phyloP scores from a whole-genome alignment of 2,113 vertebrate species.

The Nibea coibor region DNA sequence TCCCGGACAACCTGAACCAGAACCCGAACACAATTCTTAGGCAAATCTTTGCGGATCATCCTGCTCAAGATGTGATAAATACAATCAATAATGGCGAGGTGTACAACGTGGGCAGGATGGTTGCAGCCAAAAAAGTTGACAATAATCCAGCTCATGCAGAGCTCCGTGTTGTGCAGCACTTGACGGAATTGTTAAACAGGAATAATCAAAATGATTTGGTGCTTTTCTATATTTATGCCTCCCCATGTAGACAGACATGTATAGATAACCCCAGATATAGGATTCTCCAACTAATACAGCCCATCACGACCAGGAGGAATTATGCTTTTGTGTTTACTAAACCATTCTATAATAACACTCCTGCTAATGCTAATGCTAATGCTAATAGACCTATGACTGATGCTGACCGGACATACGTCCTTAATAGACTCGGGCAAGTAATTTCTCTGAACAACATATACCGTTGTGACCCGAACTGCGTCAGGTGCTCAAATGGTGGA shows the following conservation, averaged over 20 bases:
- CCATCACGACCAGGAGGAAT: rapidly evolving
- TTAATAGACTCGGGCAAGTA: too few species aligned
- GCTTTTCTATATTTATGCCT: slow-evolving; percentile 14
- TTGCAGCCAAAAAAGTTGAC: not conserved
- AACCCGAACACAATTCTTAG: rapidly evolving
- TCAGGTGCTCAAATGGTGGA: too few species aligned
- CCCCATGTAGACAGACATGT: slow-evolving; percentile 10
- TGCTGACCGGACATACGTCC: too few species aligned
- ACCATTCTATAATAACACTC: not conserved
- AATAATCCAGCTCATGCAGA: not conserved
- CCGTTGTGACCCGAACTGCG: too few species aligned
- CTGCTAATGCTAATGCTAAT: too few species aligned
- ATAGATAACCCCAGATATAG: not conserved
- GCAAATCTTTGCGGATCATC: not conserved
- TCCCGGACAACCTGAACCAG: not conserved
- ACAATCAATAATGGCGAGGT: rapidly evolving
- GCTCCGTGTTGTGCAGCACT: not conserved
- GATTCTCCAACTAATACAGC: rapidly evolving
- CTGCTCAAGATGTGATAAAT: rapidly evolving
- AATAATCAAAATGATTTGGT: not conserved
- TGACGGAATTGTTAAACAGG: rapidly evolving
- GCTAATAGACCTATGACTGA: too few species aligned
- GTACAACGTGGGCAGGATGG: not conserved
- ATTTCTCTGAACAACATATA: too few species aligned
- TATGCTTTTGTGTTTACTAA: slow-evolving; percentile 29